phyloP scores from a whole-genome alignment of 2,888 invertebrate genomes.

The Drepanosiphum platanoidis region DNA sequence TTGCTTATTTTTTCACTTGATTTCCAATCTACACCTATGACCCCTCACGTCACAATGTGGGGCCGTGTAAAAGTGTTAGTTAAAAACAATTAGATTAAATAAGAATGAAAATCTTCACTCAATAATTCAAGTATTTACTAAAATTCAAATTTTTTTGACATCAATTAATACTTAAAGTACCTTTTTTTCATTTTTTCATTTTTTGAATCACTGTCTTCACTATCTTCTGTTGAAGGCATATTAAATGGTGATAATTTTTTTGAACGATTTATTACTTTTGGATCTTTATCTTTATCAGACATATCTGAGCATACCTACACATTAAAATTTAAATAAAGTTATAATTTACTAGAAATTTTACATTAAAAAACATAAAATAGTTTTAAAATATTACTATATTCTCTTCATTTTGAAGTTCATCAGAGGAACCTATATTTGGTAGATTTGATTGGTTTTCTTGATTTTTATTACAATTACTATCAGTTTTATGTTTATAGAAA shows the following conservation, averaged over 20 bases:
- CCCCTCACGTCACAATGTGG: too few species aligned
- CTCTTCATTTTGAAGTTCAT: constrained; percentile 5
- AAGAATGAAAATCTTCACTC: too few species aligned
- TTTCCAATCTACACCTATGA: too few species aligned
- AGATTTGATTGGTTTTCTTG: background rate
- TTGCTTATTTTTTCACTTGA: too few species aligned
- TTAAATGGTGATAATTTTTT: background rate
- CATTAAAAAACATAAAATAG: background rate
- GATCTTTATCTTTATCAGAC: background rate
- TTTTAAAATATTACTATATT: background rate
- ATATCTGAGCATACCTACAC: background rate
- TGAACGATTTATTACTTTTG: background rate
- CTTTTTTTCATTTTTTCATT: constrained; percentile 14
- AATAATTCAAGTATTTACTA: too few species aligned
- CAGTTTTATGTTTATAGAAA: background rate
- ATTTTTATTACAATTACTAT: background rate
- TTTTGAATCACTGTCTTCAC: constrained; percentile 13
- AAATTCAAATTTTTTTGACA: too few species aligned
- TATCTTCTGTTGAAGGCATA: constrained; percentile 1
- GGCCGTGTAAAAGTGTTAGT: too few species aligned
- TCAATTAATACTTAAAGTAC: too few species aligned
- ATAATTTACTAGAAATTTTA: background rate
- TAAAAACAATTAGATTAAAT: too few species aligned
- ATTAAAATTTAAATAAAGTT: background rate
- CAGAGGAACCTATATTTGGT: background rate